Evolutionary conservation across 2,113 vertebrate species (phyloP).

Genomic region (Fulica atra): DNA sequence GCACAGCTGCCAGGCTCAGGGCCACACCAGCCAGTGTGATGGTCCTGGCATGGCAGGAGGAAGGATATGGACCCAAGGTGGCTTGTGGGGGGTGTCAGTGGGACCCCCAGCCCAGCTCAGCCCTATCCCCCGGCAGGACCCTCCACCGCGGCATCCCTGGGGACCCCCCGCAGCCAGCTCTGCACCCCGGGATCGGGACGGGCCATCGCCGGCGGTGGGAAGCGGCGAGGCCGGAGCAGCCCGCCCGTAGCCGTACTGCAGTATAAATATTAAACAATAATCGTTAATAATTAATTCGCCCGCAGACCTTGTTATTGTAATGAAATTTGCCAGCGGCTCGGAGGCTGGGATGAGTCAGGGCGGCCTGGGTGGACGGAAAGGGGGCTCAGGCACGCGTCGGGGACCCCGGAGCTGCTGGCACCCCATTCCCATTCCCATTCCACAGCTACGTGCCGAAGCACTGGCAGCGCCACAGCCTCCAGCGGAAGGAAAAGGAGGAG

Average conservation of each 20-base stretch:
- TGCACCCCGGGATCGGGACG: not conserved
- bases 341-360: not conserved
- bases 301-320: conserved; percentile 60
- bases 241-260: not conserved
- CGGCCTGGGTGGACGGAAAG: not conserved
- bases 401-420: not conserved
- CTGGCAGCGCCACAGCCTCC: no score
- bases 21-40: accelerated
- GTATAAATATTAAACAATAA: conserved; percentile 65
- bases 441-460: not conserved
- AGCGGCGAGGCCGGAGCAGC: not conserved
- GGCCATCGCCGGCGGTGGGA: not conserved
- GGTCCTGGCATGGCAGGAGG: not conserved
- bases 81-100: accelerated
- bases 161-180: not conserved
- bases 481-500: not conserved
- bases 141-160: accelerated
- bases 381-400: not conserved
- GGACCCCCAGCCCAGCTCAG: not conserved
- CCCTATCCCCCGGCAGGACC: not conserved
- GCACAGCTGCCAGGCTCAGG: not conserved
- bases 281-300: conserved; percentile 58
- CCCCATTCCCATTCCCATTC: not conserved
- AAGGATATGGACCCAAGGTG: accelerated
- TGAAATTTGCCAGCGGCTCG: not conserved